Percentiles rank a stretch among this genome's conserved stretches.
Conservation (phyloP, 2,797 vertebrate genomes). For the Toxotes lorentzi region DNA sequence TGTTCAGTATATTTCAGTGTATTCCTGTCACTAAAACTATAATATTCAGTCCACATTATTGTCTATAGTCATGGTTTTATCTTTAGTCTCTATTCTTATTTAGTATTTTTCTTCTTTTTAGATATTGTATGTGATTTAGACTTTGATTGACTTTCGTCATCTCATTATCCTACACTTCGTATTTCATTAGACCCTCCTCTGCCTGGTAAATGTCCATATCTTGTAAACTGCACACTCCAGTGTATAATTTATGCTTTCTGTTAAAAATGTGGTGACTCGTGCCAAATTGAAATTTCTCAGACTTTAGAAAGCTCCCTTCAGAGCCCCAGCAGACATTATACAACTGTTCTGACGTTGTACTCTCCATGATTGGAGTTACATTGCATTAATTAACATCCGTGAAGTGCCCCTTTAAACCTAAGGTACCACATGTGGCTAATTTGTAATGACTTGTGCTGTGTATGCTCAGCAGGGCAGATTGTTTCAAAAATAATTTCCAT, state of each 20-base stretch:
- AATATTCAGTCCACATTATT: too few relatives aligned
- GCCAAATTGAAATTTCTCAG: too few relatives aligned
- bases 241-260: neutral
- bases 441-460: neutral
- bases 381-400: neutral
- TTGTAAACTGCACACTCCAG: neutral
- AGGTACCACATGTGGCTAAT: too few relatives aligned
- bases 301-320: neutral
- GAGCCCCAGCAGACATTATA: neutral
- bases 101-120: neutral
- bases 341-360: neutral
- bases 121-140: neutral
- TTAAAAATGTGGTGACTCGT: neutral
- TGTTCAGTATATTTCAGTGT: neutral
- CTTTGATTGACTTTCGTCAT: neutral
- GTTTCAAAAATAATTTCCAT: slow-evolving; percentile 5
- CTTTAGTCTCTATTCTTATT: neutral
- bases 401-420: neutral
- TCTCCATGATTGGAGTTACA: neutral
- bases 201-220: neutral
- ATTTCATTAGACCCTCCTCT: neutral
- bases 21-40: neutral
- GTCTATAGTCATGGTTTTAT: neutral
- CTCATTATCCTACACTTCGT: too few relatives aligned
- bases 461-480: neutral